A percentile compares a stretch with the other conserved stretches of the same genome.
These are phyloP conservation scores for Drosophila eugracilis DNA, from an alignment of 1,140 invertebrate genomes.

Conservation along the genomic window DNA sequence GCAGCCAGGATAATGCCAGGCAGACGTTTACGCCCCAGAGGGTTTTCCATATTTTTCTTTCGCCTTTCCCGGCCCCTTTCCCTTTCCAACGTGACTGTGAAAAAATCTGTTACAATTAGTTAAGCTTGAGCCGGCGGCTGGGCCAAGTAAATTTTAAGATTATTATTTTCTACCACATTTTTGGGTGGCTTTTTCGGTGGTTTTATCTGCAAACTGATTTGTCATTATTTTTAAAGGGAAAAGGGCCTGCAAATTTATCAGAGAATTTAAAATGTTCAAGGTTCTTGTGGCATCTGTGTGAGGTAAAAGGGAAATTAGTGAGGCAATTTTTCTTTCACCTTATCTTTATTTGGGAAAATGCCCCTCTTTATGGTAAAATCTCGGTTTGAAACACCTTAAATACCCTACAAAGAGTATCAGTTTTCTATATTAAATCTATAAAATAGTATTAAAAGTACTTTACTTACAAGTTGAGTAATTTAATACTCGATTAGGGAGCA, in stretches of 20 bases:
- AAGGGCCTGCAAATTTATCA: constrained; percentile 30
- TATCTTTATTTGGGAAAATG: not conserved
- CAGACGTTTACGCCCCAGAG: constrained; percentile 71
- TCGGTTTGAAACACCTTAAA: too few species aligned
- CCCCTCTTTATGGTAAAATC: too few species aligned
- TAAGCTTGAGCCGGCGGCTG: constrained; percentile 64
- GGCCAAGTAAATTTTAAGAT: constrained; percentile 55
- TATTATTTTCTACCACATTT: constrained; percentile 41
- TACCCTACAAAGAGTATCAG: too few species aligned
- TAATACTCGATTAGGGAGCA: constrained; percentile 1
- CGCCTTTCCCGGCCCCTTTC: constrained; percentile 25
- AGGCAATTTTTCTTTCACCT: not conserved
- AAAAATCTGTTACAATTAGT: constrained; percentile 84
- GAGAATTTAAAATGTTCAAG: constrained; percentile 56
- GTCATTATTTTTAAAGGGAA: constrained; percentile 82
- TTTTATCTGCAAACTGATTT: constrained; percentile 83
- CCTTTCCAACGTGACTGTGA: constrained; percentile 50
- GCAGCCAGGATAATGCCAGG: constrained; percentile 67
- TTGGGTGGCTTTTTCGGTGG: constrained; percentile 27
- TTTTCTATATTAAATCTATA: not conserved
- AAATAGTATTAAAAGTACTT: too few species aligned
- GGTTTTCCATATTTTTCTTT: constrained; percentile 52
- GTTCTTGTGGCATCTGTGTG: not conserved
- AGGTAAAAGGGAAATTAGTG: not conserved
- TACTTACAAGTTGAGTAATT: not conserved